Evolutionary conservation across 2,888 invertebrate genomes (phyloP).

Genomic region (Xestia c-nigrum): DNA sequence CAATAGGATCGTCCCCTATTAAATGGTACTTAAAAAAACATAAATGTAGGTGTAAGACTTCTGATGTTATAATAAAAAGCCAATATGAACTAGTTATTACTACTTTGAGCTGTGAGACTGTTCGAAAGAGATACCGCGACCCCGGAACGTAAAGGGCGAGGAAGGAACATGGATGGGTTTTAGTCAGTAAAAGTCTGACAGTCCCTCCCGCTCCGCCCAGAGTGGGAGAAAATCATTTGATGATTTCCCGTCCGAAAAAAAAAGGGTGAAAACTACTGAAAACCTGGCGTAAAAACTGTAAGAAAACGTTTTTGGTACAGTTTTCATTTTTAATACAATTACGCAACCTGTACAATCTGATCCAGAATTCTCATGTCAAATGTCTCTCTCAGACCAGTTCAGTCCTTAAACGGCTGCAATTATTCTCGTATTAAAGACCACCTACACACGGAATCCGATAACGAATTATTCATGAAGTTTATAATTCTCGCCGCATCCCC

Average conservation of each 20-base stretch:
- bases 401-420: conserved; percentile 52
- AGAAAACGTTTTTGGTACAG: not conserved
- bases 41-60: not conserved
- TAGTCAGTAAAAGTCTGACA: too few species aligned
- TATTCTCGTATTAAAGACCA: conserved; percentile 57
- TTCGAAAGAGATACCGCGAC: too few species aligned
- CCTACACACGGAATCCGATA: conserved; percentile 57
- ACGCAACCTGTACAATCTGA: not conserved
- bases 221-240: too few species aligned
- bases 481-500: conserved; percentile 69
- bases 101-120: too few species aligned
- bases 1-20: not conserved
- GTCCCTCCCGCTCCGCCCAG: too few species aligned
- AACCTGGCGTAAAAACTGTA: not conserved
- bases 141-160: too few species aligned
- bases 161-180: too few species aligned
- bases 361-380: conserved; percentile 23
- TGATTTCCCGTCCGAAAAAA: too few species aligned
- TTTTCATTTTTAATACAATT: not conserved
- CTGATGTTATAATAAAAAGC: not conserved
- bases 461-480: conserved; percentile 63
- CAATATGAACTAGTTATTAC: not conserved
- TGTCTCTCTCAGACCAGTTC: conserved; percentile 33
- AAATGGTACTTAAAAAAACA: not conserved
- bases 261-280: too few species aligned